phyloP scores from a whole-genome alignment of 2,888 invertebrate species.

The Ectropis crepuscularia region DNA sequence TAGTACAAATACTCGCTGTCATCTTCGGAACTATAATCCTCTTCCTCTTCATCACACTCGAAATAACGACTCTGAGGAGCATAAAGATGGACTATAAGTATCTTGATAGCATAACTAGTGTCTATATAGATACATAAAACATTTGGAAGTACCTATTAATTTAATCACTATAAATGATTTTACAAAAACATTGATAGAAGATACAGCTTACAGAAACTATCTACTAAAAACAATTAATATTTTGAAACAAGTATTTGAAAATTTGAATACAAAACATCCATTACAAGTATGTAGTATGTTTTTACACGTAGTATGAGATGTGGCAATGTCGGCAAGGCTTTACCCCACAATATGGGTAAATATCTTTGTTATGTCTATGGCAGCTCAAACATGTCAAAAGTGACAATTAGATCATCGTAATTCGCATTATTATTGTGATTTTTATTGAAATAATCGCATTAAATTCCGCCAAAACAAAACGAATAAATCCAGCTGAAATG shows the following conservation, averaged over 20 bases:
- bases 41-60: conserved; percentile 70
- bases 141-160: no score
- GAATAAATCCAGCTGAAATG: conserved; percentile 41
- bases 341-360: conserved; percentile 20
- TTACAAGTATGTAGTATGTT: no score
- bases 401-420: no score
- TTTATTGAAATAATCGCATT: conserved; percentile 24
- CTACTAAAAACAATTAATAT: no score
- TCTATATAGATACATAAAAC: neutral
- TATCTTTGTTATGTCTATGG: conserved; percentile 43
- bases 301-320: neutral
- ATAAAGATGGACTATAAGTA: neutral
- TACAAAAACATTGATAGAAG: no score
- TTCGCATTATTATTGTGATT: no score
- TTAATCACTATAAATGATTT: no score
- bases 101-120: neutral
- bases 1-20: conserved; percentile 63
- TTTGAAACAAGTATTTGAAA: no score
- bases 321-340: neutral
- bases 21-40: conserved; percentile 68
- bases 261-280: no score
- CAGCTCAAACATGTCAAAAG: conserved; percentile 9
- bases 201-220: no score
- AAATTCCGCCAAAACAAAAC: conserved; percentile 51
- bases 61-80: conserved; percentile 74